Evolutionary conservation across 53 echinoderm and acorn worm genomes (phyloP), one percentile per base, ranked within the genome.

Genomic region (Holothuria scabra): DNA sequence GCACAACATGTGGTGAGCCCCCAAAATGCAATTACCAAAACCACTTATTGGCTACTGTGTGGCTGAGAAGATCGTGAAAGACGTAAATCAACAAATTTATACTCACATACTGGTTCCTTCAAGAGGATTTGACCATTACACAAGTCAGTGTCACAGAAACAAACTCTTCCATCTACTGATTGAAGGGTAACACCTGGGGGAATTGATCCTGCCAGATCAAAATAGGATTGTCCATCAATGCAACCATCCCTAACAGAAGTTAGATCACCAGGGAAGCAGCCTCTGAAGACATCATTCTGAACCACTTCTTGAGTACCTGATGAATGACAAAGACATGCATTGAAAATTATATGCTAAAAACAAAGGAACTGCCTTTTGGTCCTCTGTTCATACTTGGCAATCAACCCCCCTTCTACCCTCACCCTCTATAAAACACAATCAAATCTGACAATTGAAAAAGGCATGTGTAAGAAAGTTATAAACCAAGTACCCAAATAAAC

Each of bases 281-380:
- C 74, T 74, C 74, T 6, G 26, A 38, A 44, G 46, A 74, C 38
- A 74, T 74, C 74, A 34, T 12, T 74, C n/a, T 44, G 46, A n/a
- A 46, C 23, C 14, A 44, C 26, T 20, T 30, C 34, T 2, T 0
- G 12, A 24, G 12, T 34, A 8, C 67, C 67, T 67, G 14, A 19
- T 16, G 31, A 34, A 21, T 10, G 20, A 28, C 19, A 16, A 9
- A 67, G 34, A 20, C 30, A 34, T 25, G 6, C 10, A 11, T 60
- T 11, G 62, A 61, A 61, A 25, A 13, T 61, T 61, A 58, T 58
- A 58, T n/a, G n/a, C n/a, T 58, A n/a, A 19, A 18, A n/a, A 19
- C 18, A 18, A 58, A 58, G n/a, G 59, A n/a, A n/a, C n/a, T n/a
- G n/a, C n/a, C n/a, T n/a, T n/a, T n/a, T n/a, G n/a, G n/a, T n/a